Conservation (phyloP, 2,888 invertebrate species). For the Pedicia rivosa region DNA sequence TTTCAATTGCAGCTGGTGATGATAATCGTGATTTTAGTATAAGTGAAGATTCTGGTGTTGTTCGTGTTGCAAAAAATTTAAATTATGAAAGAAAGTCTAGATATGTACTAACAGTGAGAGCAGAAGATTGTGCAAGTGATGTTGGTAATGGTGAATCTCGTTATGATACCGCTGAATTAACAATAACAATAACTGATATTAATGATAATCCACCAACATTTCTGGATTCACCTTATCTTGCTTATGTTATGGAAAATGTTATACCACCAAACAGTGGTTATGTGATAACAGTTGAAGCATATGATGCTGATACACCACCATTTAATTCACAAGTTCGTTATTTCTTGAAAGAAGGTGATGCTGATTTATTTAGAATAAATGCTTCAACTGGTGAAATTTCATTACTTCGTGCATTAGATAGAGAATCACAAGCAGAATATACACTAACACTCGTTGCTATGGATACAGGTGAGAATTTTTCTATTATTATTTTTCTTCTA, state of each 20-base stretch:
- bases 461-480: constrained; percentile 66
- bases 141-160: constrained; percentile 37
- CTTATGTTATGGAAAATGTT: constrained; percentile 86
- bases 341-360: constrained; percentile 85
- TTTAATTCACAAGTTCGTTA: constrained; percentile 84
- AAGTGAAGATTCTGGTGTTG: constrained; percentile 79
- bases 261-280: constrained; percentile 66
- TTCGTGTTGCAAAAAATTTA: constrained; percentile 81
- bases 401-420: constrained; percentile 63
- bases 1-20: constrained; percentile 78
- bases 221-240: constrained; percentile 85
- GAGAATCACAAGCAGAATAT: constrained; percentile 72
- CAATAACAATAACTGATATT: constrained; percentile 74
- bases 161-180: constrained; percentile 64
- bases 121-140: constrained; percentile 74
- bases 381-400: constrained; percentile 84
- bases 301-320: constrained; percentile 81
- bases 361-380: constrained; percentile 80
- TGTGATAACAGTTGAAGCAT: constrained; percentile 68
- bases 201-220: constrained; percentile 91
- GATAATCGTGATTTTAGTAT: constrained; percentile 82
- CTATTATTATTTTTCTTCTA: background rate
- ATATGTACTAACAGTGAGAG: constrained; percentile 68
- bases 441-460: constrained; percentile 76
- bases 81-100: constrained; percentile 82